Evolutionary conservation across 2,888 invertebrate species (phyloP), one percentile per base, ranked within the genome.

Genomic region (Athripsodes cinereus): DNA sequence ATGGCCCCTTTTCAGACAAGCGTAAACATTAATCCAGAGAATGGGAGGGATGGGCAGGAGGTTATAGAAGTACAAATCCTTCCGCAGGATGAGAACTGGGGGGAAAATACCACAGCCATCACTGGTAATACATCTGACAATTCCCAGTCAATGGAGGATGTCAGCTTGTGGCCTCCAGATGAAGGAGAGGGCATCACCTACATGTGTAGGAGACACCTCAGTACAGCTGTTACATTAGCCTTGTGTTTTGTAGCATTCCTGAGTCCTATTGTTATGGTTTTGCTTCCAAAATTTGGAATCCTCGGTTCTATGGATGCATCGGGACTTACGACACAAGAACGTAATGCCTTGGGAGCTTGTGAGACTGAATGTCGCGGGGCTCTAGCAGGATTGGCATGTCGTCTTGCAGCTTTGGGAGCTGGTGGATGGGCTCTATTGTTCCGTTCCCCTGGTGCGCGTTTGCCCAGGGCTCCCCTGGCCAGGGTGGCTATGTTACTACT

Each of bases 51-150:
- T 62, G 91, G 91, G 0, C 92, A 92, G 70, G 94, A 95, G 74
- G 90, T 94, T 11, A 95, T 96, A 52, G 96, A 96, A 77, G 96
- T 96, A 35, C 96, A 96, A 77, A 96, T 96, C 65, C 75, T 96
- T 58, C 95, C 95, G 0, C 90, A 96, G 76, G 97, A 97, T 75
- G 97, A 97, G 69, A 96, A 96, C 72, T 97, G 97, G 97, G 96
- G 94, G n/a, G 97, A 97, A 73, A 96, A 94, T 68, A 96, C 96
- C 0, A 97, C 97, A 0, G 96, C 96, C 1, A 88, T 97, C 31
- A 97, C 97, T 0, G 96, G 96, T 10, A 96, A 96, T 69, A 96
- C 96, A 1, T 96, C 94, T 0, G 97, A 96, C 70, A 93, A 94
- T 67, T 96, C 94, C 2, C 91, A 92, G 66, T 96, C 95, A 0